phyloP scores from a whole-genome alignment of 2,797 vertebrate genomes.

The Artibeus jamaicensis region DNA sequence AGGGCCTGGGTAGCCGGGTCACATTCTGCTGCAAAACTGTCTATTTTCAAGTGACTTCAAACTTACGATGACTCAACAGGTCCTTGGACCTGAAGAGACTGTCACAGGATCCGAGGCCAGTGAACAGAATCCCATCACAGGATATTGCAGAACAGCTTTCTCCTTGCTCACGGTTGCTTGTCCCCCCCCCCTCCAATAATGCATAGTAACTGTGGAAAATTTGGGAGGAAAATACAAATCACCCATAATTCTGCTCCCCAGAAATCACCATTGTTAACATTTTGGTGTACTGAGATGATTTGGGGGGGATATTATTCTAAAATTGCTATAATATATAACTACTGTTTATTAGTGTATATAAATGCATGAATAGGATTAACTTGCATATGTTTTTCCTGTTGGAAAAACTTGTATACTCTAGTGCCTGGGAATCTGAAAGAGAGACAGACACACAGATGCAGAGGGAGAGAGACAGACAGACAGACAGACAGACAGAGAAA shows the following conservation, averaged over 20 bases:
- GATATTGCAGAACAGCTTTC: not conserved
- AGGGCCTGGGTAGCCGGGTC: not conserved
- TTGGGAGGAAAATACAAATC: not conserved
- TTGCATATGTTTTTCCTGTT: not conserved
- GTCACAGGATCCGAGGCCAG: not conserved
- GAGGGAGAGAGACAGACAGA: no score
- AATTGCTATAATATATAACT: slow-evolving; percentile 35
- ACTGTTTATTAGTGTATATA: slow-evolving; percentile 39
- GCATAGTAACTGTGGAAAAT: not conserved
- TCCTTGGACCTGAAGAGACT: not conserved
- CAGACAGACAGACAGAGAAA: not conserved
- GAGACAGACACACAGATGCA: no score
- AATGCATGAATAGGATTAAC: not conserved
- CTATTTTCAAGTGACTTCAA: not conserved
- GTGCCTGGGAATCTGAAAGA: not conserved
- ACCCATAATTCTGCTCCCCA: not conserved
- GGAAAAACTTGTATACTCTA: not conserved
- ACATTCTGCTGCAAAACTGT: not conserved
- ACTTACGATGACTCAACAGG: not conserved
- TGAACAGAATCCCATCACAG: not conserved
- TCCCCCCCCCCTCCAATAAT: not conserved
- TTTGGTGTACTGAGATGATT: not conserved
- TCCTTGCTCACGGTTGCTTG: not conserved
- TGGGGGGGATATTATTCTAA: not conserved
- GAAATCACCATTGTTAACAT: slow-evolving; percentile 39